Percentiles rank a stretch among this genome's conserved stretches.
Evolutionary conservation across 1,140 invertebrate species (phyloP).

Genomic region (Mycetomoellerius zeteki): DNA sequence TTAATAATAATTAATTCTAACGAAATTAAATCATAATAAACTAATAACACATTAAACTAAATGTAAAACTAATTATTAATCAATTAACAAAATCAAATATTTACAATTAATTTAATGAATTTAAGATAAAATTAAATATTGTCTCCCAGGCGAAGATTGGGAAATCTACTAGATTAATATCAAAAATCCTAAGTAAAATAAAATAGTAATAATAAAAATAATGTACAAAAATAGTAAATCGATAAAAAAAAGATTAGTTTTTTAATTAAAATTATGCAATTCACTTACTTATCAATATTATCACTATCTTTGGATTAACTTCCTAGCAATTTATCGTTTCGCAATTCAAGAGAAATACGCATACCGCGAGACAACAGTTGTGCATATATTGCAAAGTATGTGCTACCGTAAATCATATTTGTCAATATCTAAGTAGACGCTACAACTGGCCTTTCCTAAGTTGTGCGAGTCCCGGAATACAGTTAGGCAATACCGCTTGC

Average conservation of each 20-base stretch:
- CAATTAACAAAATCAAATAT: constrained; percentile 1
- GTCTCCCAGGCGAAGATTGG: background rate
- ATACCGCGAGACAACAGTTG: background rate
- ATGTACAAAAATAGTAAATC: background rate
- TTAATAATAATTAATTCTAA: background rate
- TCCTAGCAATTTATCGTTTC: background rate
- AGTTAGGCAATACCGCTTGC: constrained; percentile 44
- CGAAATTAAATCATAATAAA: no score
- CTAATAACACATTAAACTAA: background rate
- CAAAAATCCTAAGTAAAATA: background rate
- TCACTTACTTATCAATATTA: background rate
- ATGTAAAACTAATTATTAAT: background rate
- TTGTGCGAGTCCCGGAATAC: constrained; percentile 43
- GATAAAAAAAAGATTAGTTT: background rate
- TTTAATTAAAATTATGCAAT: background rate
- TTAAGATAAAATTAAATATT: constrained; percentile 1
- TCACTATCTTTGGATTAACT: background rate
- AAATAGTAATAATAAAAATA: background rate
- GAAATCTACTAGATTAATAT: background rate
- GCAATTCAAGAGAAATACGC: background rate
- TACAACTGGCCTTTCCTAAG: constrained; percentile 7
- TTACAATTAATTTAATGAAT: constrained; percentile 6
- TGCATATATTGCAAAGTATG: constrained; percentile 26
- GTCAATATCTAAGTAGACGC: constrained; percentile 48
- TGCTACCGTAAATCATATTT: constrained; percentile 36